Percentiles rank a stretch among this genome's conserved stretches.
These are phyloP conservation scores for Rattus norvegicus DNA, from an alignment of 2,113 vertebrate species.

Conservation along the genomic window GRCr8 NC_086030.1:37717501-37718000, in stretches of 20 bases:
- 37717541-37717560: not conserved
- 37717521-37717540: not conserved
- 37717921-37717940: not conserved
- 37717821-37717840: not conserved
- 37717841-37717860: not conserved
- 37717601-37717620: not conserved
- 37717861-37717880: not conserved
- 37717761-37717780: not conserved
- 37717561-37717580: not conserved
- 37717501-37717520: not conserved
- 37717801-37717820: not conserved
- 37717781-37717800: not conserved
- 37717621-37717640: not conserved
- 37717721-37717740: not conserved
- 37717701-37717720: not conserved
- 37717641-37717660: not conserved
- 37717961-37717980: not conserved
- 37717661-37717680: slow-evolving; percentile 15
- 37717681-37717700: not conserved
- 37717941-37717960: not conserved
- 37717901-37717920: not conserved
- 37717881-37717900: not conserved
- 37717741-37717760: not conserved
- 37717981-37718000: not conserved
- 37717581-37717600: not conserved